Conservation (phyloP, 2,797 vertebrate genomes). For the Spheniscus humboldti region DNA sequence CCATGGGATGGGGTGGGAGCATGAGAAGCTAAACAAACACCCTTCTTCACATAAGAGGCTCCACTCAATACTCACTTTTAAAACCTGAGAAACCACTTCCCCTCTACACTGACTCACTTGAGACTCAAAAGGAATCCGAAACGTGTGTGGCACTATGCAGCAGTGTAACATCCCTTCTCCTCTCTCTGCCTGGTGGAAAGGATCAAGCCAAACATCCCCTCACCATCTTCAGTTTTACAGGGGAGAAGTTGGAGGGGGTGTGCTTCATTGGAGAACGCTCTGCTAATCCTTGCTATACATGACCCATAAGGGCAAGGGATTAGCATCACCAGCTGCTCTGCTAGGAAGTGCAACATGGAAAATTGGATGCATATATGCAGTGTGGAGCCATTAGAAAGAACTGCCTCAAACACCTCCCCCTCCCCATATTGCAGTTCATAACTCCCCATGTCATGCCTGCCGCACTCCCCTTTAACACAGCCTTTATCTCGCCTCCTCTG, state of each 20-base stretch:
- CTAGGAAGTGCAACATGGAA: background rate
- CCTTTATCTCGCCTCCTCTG: background rate
- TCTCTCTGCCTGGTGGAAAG: background rate
- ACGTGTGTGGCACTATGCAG: background rate
- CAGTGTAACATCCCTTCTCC: background rate
- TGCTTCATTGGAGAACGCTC: background rate
- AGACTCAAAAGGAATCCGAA: background rate
- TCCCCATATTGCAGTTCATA: background rate
- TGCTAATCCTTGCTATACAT: background rate
- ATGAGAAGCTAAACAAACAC: background rate
- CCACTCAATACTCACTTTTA: background rate
- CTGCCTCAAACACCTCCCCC: background rate
- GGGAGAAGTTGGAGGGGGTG: background rate
- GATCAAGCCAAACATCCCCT: background rate
- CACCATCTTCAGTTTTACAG: background rate
- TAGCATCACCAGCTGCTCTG: constrained; percentile 34
- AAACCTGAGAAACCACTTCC: background rate
- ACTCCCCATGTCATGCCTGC: background rate
- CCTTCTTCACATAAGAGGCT: background rate
- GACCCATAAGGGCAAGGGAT: background rate
- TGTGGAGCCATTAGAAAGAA: constrained; percentile 22
- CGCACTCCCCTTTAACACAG: background rate
- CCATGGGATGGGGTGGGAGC: background rate
- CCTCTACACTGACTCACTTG: background rate
- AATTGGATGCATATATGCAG: constrained; percentile 45